A percentile compares a stretch with the other conserved stretches of the same genome.
Evolutionary conservation across 2,797 vertebrate species (phyloP).

Genomic region (Dipus sagitta): DNA sequence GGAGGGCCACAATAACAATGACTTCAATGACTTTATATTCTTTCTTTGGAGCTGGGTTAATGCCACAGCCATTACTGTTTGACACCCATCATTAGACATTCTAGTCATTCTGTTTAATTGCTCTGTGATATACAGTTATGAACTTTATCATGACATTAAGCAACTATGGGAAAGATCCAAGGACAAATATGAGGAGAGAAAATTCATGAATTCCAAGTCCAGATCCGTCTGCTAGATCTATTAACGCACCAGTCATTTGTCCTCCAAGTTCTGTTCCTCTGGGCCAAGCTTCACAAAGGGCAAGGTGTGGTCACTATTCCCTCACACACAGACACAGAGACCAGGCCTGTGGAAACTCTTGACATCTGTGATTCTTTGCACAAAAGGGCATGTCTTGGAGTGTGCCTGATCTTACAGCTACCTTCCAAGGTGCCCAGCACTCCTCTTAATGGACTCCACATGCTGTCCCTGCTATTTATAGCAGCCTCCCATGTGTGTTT

Average conservation of each 20-base stretch:
- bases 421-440: constrained; percentile 81
- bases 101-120: constrained; percentile 41
- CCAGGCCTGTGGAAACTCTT: constrained; percentile 82
- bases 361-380: constrained; percentile 81
- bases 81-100: background rate
- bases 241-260: constrained; percentile 66
- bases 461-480: constrained; percentile 80
- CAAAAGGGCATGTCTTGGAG: constrained; percentile 77
- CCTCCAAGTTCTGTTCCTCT: constrained; percentile 67
- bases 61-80: constrained; percentile 8
- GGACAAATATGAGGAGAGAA: constrained; percentile 77
- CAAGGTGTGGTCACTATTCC: constrained; percentile 80
- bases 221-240: constrained; percentile 85
- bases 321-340: constrained; percentile 68
- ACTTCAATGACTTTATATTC: background rate
- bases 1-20: no score
- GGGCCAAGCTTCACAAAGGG: constrained; percentile 78
- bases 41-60: background rate
- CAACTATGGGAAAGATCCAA: constrained; percentile 61
- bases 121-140: constrained; percentile 53
- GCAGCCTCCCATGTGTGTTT: constrained; percentile 66
- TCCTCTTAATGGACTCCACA: constrained; percentile 66
- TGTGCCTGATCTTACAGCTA: constrained; percentile 47
- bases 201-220: constrained; percentile 56
- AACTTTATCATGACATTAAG: constrained; percentile 76